phyloP scores from a whole-genome alignment of 2,888 invertebrate genomes.

The Apamea sordens region DNA sequence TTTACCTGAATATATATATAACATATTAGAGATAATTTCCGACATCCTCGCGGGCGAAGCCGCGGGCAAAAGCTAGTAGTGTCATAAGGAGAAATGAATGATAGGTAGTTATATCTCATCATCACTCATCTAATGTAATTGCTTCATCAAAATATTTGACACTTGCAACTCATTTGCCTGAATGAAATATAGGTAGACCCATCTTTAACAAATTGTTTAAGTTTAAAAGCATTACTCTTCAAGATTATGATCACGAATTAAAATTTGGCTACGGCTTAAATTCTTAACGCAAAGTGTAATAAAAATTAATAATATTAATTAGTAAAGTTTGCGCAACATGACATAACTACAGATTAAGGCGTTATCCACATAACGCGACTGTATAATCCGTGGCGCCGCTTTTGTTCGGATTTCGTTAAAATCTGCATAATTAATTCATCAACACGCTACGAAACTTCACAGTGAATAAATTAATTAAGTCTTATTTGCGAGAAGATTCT shows the following conservation, averaged over 20 bases:
- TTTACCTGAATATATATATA: background rate
- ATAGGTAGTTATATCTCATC: background rate
- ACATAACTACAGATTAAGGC: constrained; percentile 62
- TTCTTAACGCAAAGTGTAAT: constrained; percentile 51
- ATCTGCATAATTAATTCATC: constrained; percentile 85
- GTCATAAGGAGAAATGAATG: background rate
- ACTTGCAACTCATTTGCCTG: background rate
- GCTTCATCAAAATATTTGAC: constrained; percentile 19
- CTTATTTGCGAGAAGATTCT: constrained; percentile 78
- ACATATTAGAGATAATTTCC: background rate
- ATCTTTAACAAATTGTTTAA: constrained; percentile 23
- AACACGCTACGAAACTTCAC: constrained; percentile 85
- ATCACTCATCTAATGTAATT: constrained; percentile 16
- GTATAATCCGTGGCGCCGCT: constrained; percentile 68
- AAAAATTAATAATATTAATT: constrained; percentile 56
- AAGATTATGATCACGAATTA: constrained; percentile 43
- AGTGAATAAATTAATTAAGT: constrained; percentile 85
- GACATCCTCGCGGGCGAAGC: background rate
- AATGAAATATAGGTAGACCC: constrained; percentile 32
- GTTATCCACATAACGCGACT: constrained; percentile 61
- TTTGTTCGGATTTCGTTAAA: constrained; percentile 74
- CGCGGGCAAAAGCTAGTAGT: background rate
- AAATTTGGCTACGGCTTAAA: constrained; percentile 35
- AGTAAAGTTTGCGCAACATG: constrained; percentile 52
- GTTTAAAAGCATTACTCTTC: constrained; percentile 42